Evolutionary conservation across 2,797 vertebrate species (phyloP).

Genomic region (Hoplostethus mediterraneus): DNA sequence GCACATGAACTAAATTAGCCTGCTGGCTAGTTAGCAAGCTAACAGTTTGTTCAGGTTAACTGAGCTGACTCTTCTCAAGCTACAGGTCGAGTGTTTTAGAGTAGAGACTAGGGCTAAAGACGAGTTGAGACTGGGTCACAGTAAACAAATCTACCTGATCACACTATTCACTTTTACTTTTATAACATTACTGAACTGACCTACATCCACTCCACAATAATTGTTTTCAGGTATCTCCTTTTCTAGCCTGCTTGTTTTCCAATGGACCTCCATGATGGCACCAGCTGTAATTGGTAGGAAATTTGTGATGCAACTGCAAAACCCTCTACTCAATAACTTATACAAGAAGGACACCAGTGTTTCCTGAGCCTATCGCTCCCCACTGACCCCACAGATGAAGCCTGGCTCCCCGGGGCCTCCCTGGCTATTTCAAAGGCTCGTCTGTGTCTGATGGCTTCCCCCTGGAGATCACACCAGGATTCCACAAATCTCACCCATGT

Average conservation of each 20-base stretch:
- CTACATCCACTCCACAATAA: no score
- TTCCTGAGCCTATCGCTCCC: constrained; percentile 38
- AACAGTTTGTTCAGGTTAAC: no score
- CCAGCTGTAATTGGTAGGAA: not conserved
- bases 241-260: not conserved
- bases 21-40: no score
- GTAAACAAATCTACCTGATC: not conserved
- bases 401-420: constrained; percentile 22
- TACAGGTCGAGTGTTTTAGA: no score
- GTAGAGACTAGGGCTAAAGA: not conserved
- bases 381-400: constrained; percentile 41
- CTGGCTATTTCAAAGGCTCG: constrained; percentile 55
- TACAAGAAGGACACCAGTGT: constrained; percentile 8
- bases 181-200: not conserved
- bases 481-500: constrained; percentile 78
- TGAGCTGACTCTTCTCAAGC: no score
- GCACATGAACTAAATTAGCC: no score
- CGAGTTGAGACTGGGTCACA: not conserved
- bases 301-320: not conserved
- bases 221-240: not conserved
- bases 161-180: no score
- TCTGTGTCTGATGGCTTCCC: constrained; percentile 46
- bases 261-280: not conserved
- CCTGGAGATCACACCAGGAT: constrained; percentile 69
- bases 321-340: constrained; percentile 5